Percentiles rank a stretch among this genome's conserved stretches.
phyloP scores from a whole-genome alignment of 2,888 invertebrate species.

The Hydriomena furcata region DNA sequence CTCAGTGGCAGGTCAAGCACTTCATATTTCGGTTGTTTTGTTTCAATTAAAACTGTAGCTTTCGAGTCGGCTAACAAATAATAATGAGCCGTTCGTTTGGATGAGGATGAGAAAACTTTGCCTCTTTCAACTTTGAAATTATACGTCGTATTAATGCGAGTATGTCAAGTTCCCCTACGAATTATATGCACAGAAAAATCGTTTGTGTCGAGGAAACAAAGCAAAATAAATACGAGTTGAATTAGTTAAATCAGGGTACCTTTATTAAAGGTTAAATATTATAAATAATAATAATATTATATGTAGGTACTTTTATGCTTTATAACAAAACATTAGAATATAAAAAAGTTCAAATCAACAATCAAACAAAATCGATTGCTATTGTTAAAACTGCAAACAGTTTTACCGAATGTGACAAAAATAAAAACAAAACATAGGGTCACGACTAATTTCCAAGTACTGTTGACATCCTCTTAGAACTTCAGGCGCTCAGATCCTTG shows the following conservation, averaged over 20 bases:
- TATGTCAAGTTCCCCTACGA: conserved; percentile 29
- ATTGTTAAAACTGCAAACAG: too few species aligned
- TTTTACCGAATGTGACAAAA: too few species aligned
- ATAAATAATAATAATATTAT: too few species aligned
- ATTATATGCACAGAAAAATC: conserved; percentile 9
- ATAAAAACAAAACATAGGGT: too few species aligned
- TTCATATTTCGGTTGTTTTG: conserved; percentile 63
- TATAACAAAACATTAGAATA: too few species aligned
- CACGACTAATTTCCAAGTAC: too few species aligned
- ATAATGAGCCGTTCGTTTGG: conserved; percentile 67
- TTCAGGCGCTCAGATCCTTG: too few species aligned
- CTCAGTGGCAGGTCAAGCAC: conserved; percentile 58
- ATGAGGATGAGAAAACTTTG: conserved; percentile 67
- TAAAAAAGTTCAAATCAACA: too few species aligned
- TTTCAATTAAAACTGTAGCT: conserved; percentile 69
- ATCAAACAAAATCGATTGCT: too few species aligned
- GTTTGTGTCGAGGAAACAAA: not conserved
- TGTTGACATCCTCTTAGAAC: too few species aligned
- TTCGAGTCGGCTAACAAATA: conserved; percentile 64
- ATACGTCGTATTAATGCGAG: conserved; percentile 47
- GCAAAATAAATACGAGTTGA: not conserved
- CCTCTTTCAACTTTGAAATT: conserved; percentile 50
- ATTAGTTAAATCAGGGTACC: not conserved
- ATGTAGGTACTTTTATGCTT: too few species aligned
- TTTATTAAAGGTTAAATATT: not conserved